Conservation (phyloP, 2,888 invertebrate species). For the Macaria notata region DNA sequence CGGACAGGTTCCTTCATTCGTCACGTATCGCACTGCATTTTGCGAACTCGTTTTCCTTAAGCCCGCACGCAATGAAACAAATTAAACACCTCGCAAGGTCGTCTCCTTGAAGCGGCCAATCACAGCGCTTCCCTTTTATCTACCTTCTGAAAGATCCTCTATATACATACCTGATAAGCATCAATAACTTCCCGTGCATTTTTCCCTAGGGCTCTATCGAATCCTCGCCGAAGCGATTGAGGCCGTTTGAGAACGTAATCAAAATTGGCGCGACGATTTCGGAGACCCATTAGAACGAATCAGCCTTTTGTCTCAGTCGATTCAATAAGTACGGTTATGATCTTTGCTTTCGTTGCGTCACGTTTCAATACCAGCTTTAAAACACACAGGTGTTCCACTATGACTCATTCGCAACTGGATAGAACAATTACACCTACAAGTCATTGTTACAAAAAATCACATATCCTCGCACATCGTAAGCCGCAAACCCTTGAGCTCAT, state of each 20-base stretch:
- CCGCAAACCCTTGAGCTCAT: slow-evolving; percentile 35
- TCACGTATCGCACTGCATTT: slow-evolving; percentile 15
- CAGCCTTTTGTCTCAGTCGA: slow-evolving; percentile 16
- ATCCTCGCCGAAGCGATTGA: slow-evolving; percentile 23
- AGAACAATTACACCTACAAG: slow-evolving; percentile 21
- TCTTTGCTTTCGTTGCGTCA: slow-evolving; percentile 19
- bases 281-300: slow-evolving; percentile 21
- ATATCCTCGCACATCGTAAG: slow-evolving; percentile 15
- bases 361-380: slow-evolving; percentile 11
- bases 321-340: slow-evolving; percentile 11
- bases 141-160: slow-evolving; percentile 19
- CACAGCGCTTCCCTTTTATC: slow-evolving; percentile 18
- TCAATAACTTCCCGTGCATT: slow-evolving; percentile 27
- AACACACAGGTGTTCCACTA: slow-evolving; percentile 26
- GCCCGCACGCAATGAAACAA: slow-evolving; percentile 19
- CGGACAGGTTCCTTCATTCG: slow-evolving; percentile 8
- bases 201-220: slow-evolving; percentile 30
- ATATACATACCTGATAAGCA: slow-evolving; percentile 23
- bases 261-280: slow-evolving; percentile 29
- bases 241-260: slow-evolving; percentile 25
- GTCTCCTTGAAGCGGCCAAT: slow-evolving; percentile 18
- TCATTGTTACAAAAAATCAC: slow-evolving; percentile 29
- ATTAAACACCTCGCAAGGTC: slow-evolving; percentile 23
- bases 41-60: slow-evolving; percentile 16
- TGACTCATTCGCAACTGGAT: slow-evolving; percentile 22